phyloP scores from a whole-genome alignment of 1,140 invertebrate species.

The Drosophila aff. region DNA sequence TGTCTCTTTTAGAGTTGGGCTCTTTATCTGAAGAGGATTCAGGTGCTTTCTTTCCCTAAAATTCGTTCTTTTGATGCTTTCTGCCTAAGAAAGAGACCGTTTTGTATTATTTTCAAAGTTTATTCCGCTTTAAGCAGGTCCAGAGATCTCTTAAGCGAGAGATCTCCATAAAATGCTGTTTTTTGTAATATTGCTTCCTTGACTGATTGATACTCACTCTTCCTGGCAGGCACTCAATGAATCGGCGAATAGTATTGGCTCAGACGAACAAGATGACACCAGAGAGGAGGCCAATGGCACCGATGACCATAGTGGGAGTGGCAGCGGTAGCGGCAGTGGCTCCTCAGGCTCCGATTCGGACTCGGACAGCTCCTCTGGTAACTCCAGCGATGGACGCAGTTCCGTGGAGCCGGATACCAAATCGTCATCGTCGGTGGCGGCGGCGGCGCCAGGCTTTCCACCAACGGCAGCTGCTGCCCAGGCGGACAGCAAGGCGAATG shows the following conservation, averaged over 20 bases:
- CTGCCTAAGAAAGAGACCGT: too few species aligned
- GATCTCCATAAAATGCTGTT: neutral
- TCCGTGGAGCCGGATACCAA: conserved; percentile 63
- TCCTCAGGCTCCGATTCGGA: conserved; percentile 85
- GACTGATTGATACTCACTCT: neutral
- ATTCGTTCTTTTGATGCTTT: too few species aligned
- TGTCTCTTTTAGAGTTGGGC: neutral
- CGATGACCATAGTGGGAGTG: conserved; percentile 67
- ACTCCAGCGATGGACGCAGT: conserved; percentile 77
- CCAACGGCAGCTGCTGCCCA: conserved; percentile 70
- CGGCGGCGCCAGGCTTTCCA: conserved; percentile 61
- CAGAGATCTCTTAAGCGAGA: too few species aligned
- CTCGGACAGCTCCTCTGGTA: conserved; percentile 79
- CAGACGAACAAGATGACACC: conserved; percentile 85
- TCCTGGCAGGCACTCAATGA: conserved; percentile 80
- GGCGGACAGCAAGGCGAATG: conserved; percentile 76
- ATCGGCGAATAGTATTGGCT: conserved; percentile 82
- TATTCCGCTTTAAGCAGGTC: conserved; percentile 16
- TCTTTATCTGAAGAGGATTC: conserved; percentile 3
- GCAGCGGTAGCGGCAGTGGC: conserved; percentile 84
- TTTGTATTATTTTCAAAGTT: neutral
- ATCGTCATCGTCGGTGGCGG: conserved; percentile 33
- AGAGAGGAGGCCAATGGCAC: conserved; percentile 85
- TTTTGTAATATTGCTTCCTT: too few species aligned
- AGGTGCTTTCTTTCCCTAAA: neutral